Base-by-base conservation (phyloP, 2,797 vertebrate genomes). In the Tinamus major region DNA sequence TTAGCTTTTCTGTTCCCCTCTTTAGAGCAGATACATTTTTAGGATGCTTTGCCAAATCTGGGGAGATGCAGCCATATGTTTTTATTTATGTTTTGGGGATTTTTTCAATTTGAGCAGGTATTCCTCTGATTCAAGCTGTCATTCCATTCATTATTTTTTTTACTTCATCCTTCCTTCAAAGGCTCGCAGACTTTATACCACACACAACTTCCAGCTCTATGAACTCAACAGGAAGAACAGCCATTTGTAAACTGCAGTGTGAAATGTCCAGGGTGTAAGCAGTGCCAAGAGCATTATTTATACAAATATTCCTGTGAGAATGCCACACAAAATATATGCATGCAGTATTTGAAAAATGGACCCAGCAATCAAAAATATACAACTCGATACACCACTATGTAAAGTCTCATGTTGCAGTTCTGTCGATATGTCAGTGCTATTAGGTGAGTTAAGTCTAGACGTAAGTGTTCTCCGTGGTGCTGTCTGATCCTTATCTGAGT, bases 61-160 rank as follows among this genome's bases (percentile, higher is more conserved):
- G 37, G 42, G 31, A 92, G 51, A 74, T 89, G 31, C 69, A 88
- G 26, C 71, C 58, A 31, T 79, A 81, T 86, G 74, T 89, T 90
- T 92, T 84, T 92, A 48, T 94, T 90, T 92, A 70, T 0, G 0
- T n/a, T 94, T 91, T 53, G 0, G 27, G 33, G 41, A 17, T 20
- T 74, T 90, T 88, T 90, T 71, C 23, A 81, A 7, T 94, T 41
- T 87, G 75, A 92, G 31, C 33, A 82, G 56, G 41, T 69, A 78
- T 92, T 93, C 59, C 35, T 61, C 5, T 79, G 61, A 79, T 82
- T 81, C 42, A 79, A 0, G 72, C 75, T 92, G n/a, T 79, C 24
- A 74, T 89, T 88, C 20, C 18, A 77, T 21, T 14, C 13, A 85
- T 42, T 87, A 10, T 46, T 46, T 49, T 23, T 93, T 56, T 51